Conservation (phyloP, 2,888 invertebrate genomes). For the Chrysolina haemoptera region DNA sequence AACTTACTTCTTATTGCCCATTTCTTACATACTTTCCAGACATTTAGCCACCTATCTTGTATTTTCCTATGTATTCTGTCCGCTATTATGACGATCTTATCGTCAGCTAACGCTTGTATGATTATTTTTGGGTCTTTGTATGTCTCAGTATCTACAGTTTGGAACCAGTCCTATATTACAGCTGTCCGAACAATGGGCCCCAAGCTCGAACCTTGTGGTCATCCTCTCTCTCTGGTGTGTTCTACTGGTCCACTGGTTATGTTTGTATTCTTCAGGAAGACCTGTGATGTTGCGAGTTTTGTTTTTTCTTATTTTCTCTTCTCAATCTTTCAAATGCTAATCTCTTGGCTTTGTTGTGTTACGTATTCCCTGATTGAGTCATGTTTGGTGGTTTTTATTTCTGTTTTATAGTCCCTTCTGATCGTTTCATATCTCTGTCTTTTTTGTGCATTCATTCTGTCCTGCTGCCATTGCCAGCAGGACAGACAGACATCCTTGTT, state of each 20-base stretch:
- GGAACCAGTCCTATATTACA: constrained; percentile 45
- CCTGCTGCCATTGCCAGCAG: constrained; percentile 15
- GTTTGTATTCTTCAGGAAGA: too few species aligned
- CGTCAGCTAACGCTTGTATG: background rate
- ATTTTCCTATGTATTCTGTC: constrained; percentile 39
- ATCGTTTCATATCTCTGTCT: too few species aligned
- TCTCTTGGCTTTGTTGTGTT: too few species aligned
- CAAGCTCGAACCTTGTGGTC: too few species aligned
- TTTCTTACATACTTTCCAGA: constrained; percentile 39
- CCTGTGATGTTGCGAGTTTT: too few species aligned
- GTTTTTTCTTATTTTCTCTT: too few species aligned
- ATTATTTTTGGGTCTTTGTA: too few species aligned
- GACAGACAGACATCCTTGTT: too few species aligned
- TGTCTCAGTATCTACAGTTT: too few species aligned
- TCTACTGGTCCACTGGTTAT: background rate
- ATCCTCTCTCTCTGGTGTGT: constrained; percentile 45
- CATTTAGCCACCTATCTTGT: constrained; percentile 40
- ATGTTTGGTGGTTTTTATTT: constrained; percentile 32
- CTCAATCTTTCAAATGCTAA: constrained; percentile 14
- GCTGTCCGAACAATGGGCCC: constrained; percentile 53
- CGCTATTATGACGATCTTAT: constrained; percentile 41
- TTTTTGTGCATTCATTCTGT: constrained; percentile 23
- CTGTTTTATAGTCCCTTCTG: background rate
- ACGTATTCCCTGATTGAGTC: too few species aligned
- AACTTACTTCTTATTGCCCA: constrained; percentile 43